A percentile compares a stretch with the other conserved stretches of the same genome.
These are phyloP conservation scores for Phrynosoma platyrhinos DNA, from an alignment of 2,113 vertebrate genomes.

Conservation along the genomic window DNA sequence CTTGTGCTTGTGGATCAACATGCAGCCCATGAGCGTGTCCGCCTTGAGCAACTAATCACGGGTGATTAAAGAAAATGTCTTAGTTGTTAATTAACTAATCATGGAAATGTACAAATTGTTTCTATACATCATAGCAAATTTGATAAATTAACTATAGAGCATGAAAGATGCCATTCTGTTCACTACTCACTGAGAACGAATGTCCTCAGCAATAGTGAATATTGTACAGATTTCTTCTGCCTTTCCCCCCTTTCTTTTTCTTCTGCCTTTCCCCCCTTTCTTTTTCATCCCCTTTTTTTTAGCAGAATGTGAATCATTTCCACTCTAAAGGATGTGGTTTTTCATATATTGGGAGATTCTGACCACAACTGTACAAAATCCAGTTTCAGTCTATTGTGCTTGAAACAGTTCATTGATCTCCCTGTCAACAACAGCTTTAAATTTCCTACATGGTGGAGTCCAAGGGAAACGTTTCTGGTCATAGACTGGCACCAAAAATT, in stretches of 20 bases:
- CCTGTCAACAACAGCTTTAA: slow-evolving; percentile 44
- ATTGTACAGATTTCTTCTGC: slow-evolving; percentile 22
- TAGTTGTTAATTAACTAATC: not conserved
- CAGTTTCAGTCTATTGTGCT: slow-evolving; percentile 50
- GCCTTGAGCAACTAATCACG: slow-evolving; percentile 90
- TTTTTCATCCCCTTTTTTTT: slow-evolving; percentile 36
- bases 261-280: slow-evolving; percentile 33
- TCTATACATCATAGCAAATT: slow-evolving; percentile 28
- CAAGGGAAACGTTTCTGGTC: slow-evolving; percentile 57
- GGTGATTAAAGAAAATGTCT: slow-evolving; percentile 65
- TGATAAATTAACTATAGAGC: slow-evolving; percentile 62
- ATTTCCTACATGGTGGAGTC: slow-evolving; percentile 58
- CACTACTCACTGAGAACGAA: slow-evolving; percentile 48
- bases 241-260: slow-evolving; percentile 33
- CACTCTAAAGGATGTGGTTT: slow-evolving; percentile 48
- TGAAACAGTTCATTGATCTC: slow-evolving; percentile 60
- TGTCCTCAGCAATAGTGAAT: slow-evolving; percentile 17
- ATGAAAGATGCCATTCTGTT: slow-evolving; percentile 55
- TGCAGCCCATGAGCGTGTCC: slow-evolving; percentile 93
- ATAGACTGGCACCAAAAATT: slow-evolving; percentile 60
- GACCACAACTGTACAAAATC: slow-evolving; percentile 51
- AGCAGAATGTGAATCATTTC: slow-evolving; percentile 25
- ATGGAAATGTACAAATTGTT: slow-evolving; percentile 46
- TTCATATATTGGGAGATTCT: slow-evolving; percentile 56
- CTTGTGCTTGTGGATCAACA: slow-evolving; percentile 96